phyloP scores from a whole-genome alignment of 2,113 vertebrate genomes.

The Elephas maximus region DNA sequence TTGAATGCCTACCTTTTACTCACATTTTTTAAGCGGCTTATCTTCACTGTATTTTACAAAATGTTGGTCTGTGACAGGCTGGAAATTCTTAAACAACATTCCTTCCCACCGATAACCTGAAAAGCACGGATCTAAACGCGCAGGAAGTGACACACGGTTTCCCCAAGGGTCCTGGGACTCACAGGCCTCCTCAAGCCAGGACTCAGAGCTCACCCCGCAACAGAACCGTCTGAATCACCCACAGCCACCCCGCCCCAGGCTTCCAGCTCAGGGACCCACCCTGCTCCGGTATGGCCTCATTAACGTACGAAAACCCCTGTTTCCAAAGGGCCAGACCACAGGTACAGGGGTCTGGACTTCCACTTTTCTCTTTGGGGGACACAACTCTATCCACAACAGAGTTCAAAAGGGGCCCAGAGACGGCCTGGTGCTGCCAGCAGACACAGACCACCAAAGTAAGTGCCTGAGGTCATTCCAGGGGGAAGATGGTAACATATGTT shows the following conservation, averaged over 20 bases:
- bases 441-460: too few relatives aligned
- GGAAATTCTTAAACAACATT: not conserved
- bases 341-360: too few relatives aligned
- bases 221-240: too few relatives aligned
- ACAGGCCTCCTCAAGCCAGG: accelerated
- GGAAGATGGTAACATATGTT: too few relatives aligned
- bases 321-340: too few relatives aligned
- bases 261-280: not conserved
- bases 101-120: not conserved
- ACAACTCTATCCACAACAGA: too few relatives aligned
- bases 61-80: not conserved
- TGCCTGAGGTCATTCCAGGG: too few relatives aligned
- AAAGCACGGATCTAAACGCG: accelerated
- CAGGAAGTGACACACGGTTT: not conserved
- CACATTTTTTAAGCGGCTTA: not conserved
- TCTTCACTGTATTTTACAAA: not conserved
- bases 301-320: too few relatives aligned
- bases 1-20: not conserved
- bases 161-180: not conserved
- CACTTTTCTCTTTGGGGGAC: too few relatives aligned
- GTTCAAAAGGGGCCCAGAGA: too few relatives aligned
- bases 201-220: not conserved
- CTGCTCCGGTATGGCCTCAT: too few relatives aligned
- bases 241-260: not conserved
- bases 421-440: too few relatives aligned